phyloP scores from a whole-genome alignment of 2,113 vertebrate species.

The Esox niger region DNA sequence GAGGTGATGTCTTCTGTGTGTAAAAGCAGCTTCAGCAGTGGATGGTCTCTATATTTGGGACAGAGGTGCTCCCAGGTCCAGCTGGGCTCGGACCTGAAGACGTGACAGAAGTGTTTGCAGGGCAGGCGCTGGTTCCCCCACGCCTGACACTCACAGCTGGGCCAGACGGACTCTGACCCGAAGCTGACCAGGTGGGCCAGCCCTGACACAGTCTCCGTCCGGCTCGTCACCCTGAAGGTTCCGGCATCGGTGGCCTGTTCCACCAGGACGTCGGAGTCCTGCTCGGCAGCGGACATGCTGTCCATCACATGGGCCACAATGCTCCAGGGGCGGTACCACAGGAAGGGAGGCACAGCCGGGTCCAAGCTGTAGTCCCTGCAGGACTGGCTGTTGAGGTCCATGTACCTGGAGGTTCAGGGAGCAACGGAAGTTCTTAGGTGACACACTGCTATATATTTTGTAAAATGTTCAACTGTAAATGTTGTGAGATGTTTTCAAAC shows the following conservation, averaged over 20 bases:
- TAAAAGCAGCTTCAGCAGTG: neutral
- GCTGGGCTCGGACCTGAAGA: neutral
- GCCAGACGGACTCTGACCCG: neutral
- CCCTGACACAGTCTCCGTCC: neutral
- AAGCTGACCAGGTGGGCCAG: neutral
- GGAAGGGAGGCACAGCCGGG: neutral
- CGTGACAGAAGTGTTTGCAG: conserved; percentile 12
- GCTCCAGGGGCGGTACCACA: neutral
- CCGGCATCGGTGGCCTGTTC: neutral
- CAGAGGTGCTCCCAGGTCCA: conserved; percentile 12
- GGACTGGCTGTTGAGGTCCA: neutral
- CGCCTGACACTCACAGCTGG: neutral
- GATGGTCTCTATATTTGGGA: conserved; percentile 7
- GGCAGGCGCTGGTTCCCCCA: conserved; percentile 7
- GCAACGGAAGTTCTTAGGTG: neutral
- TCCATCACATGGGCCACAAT: conserved; percentile 2
- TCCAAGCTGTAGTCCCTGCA: neutral
- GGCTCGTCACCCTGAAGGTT: neutral
- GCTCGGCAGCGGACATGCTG: neutral
- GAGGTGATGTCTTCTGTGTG: neutral
- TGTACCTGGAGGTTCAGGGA: neutral
- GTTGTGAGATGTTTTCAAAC: too few species aligned
- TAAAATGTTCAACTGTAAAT: too few species aligned
- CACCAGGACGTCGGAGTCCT: neutral
- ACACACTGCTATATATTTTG: too few species aligned